phyloP scores from a whole-genome alignment of 1,140 invertebrate genomes.

The Cataglyphis hispanica region DNA sequence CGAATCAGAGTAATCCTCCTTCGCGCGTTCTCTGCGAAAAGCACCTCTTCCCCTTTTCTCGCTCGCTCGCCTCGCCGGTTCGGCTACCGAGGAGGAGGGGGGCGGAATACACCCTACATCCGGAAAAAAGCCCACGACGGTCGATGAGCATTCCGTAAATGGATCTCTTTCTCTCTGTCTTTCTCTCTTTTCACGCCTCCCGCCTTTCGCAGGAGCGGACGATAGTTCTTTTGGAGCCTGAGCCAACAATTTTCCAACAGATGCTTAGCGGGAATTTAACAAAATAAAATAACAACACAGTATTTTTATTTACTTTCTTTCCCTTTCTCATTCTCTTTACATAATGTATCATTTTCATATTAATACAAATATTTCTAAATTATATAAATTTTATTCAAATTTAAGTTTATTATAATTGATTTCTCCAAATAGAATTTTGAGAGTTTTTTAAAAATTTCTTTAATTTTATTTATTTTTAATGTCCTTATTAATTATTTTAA shows the following conservation, averaged over 20 bases:
- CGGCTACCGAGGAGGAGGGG: conserved; percentile 27
- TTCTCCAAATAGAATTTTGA: too few species aligned
- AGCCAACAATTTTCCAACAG: conserved; percentile 17
- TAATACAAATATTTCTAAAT: background rate
- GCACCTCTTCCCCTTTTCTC: conserved; percentile 60
- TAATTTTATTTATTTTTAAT: too few species aligned
- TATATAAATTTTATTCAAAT: too few species aligned
- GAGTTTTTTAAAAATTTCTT: too few species aligned
- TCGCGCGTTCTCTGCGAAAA: conserved; percentile 81
- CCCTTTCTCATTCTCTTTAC: background rate
- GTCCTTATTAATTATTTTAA: too few species aligned
- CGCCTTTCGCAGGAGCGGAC: conserved; percentile 41
- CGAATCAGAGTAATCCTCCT: conserved; percentile 86
- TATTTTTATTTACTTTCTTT: background rate
- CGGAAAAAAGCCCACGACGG: conserved; percentile 74
- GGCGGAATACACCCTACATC: conserved; percentile 59
- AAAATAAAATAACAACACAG: background rate
- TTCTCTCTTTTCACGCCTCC: conserved; percentile 52
- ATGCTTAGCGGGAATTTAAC: background rate
- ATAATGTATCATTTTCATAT: too few species aligned
- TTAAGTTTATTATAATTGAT: too few species aligned
- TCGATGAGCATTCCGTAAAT: conserved; percentile 86
- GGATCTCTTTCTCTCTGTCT: conserved; percentile 73
- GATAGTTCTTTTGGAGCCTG: background rate
- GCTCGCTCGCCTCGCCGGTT: conserved; percentile 27